These are phyloP conservation scores for Agrotis exclamationis DNA, from an alignment of 2,888 invertebrate species.

Conservation along the genomic window DNA sequence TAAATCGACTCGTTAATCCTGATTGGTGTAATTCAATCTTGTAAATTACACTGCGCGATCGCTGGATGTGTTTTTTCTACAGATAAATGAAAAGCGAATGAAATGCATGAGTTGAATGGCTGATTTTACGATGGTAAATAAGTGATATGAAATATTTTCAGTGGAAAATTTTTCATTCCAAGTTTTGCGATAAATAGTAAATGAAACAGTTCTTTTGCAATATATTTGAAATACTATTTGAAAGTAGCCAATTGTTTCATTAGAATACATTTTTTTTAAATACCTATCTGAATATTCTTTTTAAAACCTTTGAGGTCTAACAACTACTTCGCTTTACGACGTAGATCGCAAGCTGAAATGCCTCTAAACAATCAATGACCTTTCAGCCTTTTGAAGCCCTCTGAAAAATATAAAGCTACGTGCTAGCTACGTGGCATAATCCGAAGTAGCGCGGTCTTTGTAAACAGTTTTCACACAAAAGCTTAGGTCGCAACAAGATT, in stretches of 20 bases:
- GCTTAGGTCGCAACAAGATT: conserved; percentile 49
- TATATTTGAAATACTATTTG: not conserved
- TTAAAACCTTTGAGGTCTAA: conserved; percentile 9
- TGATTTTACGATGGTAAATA: conserved; percentile 41
- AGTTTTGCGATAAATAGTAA: conserved; percentile 27
- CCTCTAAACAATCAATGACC: conserved; percentile 31
- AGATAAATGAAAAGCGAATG: conserved; percentile 52
- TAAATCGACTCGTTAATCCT: conserved; percentile 68
- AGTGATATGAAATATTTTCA: conserved; percentile 42
- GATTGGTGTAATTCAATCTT: conserved; percentile 69
- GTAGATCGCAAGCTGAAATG: conserved; percentile 2
- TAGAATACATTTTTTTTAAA: not conserved
- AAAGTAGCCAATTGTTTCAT: not conserved
- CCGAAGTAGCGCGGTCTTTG: conserved; percentile 40
- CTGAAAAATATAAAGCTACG: conserved; percentile 13
- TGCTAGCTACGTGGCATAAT: not conserved
- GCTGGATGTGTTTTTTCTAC: conserved; percentile 52
- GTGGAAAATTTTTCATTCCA: not conserved
- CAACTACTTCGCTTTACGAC: too few species aligned
- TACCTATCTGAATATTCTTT: conserved; percentile 3
- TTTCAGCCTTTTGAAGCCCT: conserved; percentile 30
- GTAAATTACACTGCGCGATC: conserved; percentile 62
- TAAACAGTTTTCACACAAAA: conserved; percentile 51
- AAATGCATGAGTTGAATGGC: conserved; percentile 44
- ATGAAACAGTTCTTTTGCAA: conserved; percentile 6